Evolutionary conservation across 1,140 invertebrate species (phyloP).

Genomic region (Gonatopus flavifemur): DNA sequence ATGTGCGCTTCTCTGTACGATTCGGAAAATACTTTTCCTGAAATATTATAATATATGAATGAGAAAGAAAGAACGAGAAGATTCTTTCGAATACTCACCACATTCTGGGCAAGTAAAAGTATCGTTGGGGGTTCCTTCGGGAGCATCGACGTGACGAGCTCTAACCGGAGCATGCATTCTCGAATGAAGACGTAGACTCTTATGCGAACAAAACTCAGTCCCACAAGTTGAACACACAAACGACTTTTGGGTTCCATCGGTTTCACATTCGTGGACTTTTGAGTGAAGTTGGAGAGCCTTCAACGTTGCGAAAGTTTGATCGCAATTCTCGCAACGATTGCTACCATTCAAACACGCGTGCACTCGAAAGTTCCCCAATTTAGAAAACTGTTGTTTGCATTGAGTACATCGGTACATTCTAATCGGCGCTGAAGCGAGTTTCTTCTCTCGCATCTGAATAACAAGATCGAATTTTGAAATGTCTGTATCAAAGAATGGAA

Average conservation of each 20-base stretch:
- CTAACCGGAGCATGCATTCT: constrained; percentile 71
- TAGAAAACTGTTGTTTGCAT: constrained; percentile 47
- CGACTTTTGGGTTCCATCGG: constrained; percentile 34
- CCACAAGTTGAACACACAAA: constrained; percentile 64
- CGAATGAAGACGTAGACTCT: constrained; percentile 69
- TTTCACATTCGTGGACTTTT: constrained; percentile 43
- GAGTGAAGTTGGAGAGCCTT: constrained; percentile 49
- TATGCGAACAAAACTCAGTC: constrained; percentile 68
- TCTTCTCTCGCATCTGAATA: constrained; percentile 45
- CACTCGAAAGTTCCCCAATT: constrained; percentile 47
- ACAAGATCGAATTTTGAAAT: too few species aligned
- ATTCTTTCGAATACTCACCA: constrained; percentile 38
- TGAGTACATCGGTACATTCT: constrained; percentile 50
- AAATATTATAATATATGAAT: constrained; percentile 2
- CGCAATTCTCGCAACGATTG: constrained; percentile 50
- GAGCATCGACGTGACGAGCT: constrained; percentile 61
- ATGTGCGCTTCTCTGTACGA: constrained; percentile 67
- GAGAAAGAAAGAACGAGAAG: background rate
- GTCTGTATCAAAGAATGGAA: background rate
- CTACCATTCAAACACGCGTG: constrained; percentile 45
- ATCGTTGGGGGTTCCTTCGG: constrained; percentile 48
- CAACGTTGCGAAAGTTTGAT: constrained; percentile 46
- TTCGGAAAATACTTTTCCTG: constrained; percentile 62
- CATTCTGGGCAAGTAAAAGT: constrained; percentile 52
- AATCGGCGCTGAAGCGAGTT: constrained; percentile 20